Conservation (phyloP, 2,113 vertebrate species). For the Seriola aureovittata region DNA sequence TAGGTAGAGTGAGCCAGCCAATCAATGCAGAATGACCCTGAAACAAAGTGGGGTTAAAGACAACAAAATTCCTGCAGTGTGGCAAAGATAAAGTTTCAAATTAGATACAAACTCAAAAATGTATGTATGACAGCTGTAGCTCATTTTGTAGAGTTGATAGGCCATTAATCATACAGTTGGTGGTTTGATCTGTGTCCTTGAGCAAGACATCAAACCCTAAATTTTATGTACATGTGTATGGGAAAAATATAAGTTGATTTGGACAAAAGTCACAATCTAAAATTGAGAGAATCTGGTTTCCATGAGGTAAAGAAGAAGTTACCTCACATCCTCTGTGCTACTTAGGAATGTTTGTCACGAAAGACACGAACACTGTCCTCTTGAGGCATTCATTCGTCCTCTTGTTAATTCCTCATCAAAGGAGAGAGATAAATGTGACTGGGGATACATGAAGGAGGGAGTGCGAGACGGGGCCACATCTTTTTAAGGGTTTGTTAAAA, state of each 20-base stretch:
- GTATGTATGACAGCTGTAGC: neutral
- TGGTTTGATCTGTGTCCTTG: too few species aligned
- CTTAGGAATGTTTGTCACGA: slow-evolving; percentile 56
- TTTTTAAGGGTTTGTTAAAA: neutral
- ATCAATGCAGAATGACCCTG: slow-evolving; percentile 10
- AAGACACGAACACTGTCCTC: slow-evolving; percentile 20
- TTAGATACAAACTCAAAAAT: neutral
- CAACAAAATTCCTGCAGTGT: neutral
- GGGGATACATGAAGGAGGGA: slow-evolving; percentile 10
- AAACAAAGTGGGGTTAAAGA: slow-evolving; percentile 9
- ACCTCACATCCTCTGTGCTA: slow-evolving; percentile 19
- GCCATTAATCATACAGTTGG: too few species aligned
- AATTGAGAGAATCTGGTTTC: too few species aligned
- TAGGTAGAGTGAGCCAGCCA: neutral
- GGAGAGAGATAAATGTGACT: slow-evolving; percentile 38
- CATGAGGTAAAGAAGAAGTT: neutral
- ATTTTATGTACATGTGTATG: too few species aligned
- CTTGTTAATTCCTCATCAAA: slow-evolving; percentile 33
- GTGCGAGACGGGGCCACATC: neutral
- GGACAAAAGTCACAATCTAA: too few species aligned
- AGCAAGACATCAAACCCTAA: too few species aligned
- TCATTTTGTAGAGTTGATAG: too few species aligned
- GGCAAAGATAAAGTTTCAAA: neutral
- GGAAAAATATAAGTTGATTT: too few species aligned
- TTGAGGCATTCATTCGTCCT: slow-evolving; percentile 16